Conservation (phyloP, 2,113 vertebrate genomes). For the Corvus hawaiiensis region DNA sequence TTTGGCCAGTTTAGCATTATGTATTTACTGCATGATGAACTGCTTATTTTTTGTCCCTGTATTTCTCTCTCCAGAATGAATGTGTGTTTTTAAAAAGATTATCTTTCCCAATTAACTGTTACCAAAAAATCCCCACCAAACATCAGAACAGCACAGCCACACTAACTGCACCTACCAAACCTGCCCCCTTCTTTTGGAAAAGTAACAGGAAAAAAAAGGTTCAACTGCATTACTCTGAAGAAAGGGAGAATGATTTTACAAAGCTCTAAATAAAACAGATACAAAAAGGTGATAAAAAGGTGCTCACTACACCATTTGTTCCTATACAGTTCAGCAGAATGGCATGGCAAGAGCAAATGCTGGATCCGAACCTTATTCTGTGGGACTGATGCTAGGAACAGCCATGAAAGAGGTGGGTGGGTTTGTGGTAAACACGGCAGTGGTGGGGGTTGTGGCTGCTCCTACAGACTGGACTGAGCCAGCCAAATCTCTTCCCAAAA, state of each 20-base stretch:
- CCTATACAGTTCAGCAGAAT: not conserved
- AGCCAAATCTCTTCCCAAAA: not conserved
- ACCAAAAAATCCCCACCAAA: not conserved
- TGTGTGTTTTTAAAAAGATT: not conserved
- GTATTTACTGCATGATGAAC: not conserved
- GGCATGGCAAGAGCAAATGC: not conserved
- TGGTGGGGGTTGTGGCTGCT: not conserved
- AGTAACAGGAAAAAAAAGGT: not conserved
- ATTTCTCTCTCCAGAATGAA: not conserved
- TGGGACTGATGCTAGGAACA: not conserved
- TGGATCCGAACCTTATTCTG: not conserved
- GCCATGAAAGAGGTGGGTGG: not conserved
- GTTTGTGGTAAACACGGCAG: not conserved
- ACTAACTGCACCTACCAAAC: not conserved
- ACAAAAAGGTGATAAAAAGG: not conserved
- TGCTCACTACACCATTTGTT: not conserved
- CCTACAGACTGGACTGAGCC: not conserved
- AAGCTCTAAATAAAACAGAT: not conserved
- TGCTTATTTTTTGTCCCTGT: not conserved
- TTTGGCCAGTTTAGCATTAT: not conserved
- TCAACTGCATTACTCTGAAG: not conserved
- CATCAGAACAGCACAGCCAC: not conserved
- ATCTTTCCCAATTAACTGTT: not conserved
- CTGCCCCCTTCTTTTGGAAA: not conserved
- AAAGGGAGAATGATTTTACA: not conserved